Evolutionary conservation across 2,888 invertebrate genomes (phyloP).

Genomic region (Polydesmus complanatus): DNA sequence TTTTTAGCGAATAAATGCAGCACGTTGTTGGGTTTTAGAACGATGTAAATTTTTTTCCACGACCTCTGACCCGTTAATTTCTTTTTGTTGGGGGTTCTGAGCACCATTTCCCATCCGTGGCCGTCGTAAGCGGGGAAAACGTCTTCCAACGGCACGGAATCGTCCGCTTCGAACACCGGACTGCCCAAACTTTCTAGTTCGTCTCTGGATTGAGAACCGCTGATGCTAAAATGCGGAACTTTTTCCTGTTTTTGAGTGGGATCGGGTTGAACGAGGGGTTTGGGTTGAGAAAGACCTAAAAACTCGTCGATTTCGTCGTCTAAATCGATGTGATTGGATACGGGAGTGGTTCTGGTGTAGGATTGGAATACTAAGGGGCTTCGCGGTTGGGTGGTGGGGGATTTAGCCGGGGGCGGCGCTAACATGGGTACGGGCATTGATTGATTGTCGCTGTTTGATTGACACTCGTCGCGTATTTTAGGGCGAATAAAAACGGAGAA

Average conservation of each 20-base stretch:
- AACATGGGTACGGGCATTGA: slow-evolving; percentile 19
- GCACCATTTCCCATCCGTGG: slow-evolving; percentile 91
- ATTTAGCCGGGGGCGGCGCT: slow-evolving; percentile 47
- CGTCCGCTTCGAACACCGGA: slow-evolving; percentile 84
- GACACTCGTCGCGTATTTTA: slow-evolving; percentile 23
- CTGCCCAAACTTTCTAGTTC: slow-evolving; percentile 82
- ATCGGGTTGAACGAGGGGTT: slow-evolving; percentile 14
- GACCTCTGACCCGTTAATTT: slow-evolving; percentile 86
- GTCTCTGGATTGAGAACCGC: slow-evolving; percentile 35
- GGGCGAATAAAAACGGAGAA: slow-evolving; percentile 61
- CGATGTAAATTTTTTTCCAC: slow-evolving; percentile 94
- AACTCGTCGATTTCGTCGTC: slow-evolving; percentile 7
- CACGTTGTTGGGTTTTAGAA: slow-evolving; percentile 64
- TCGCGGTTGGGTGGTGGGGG: slow-evolving; percentile 21
- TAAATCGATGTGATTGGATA: neutral
- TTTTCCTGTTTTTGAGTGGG: slow-evolving; percentile 30
- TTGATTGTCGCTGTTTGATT: slow-evolving; percentile 6
- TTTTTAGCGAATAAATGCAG: slow-evolving; percentile 71
- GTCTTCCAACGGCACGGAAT: slow-evolving; percentile 77
- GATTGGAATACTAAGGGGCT: slow-evolving; percentile 35
- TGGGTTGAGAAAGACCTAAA: slow-evolving; percentile 15
- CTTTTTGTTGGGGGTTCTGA: slow-evolving; percentile 91
- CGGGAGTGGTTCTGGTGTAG: slow-evolving; percentile 26
- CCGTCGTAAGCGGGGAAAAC: slow-evolving; percentile 63
- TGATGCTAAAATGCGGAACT: slow-evolving; percentile 27